phyloP scores from a whole-genome alignment of 2,113 vertebrate species.

The Salvator merianae region DNA sequence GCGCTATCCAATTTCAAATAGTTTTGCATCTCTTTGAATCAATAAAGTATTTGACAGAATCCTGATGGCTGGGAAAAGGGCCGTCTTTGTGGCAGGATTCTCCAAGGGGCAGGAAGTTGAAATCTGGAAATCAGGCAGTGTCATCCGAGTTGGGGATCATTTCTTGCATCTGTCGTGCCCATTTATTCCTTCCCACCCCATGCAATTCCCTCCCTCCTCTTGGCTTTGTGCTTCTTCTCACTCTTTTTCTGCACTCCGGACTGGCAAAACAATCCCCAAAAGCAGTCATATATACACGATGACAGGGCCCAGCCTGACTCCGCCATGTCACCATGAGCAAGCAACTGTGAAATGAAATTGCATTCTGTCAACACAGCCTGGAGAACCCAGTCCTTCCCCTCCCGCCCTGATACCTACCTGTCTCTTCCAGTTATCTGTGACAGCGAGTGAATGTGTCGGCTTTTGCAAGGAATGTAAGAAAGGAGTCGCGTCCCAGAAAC shows the following conservation, averaged over 20 bases:
- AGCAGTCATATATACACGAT: not conserved
- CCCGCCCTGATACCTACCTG: constrained; percentile 1
- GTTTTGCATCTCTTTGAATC: no score
- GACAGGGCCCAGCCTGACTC: constrained; percentile 17
- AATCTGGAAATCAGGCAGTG: no score
- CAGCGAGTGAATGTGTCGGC: constrained; percentile 8
- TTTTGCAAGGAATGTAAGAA: not conserved
- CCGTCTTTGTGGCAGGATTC: no score
- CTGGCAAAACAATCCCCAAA: not conserved
- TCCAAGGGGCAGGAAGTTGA: no score
- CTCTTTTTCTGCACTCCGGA: not conserved
- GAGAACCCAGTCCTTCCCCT: not conserved
- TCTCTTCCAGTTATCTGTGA: constrained; percentile 16
- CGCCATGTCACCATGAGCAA: constrained; percentile 20
- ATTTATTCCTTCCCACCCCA: not conserved
- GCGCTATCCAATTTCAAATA: no score
- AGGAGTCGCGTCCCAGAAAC: not conserved
- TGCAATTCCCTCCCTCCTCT: no score
- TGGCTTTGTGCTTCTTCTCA: not conserved
- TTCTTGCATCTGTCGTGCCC: no score
- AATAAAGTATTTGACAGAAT: no score
- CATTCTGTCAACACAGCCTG: constrained; percentile 12
- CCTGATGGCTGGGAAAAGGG: no score
- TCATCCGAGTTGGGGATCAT: no score
- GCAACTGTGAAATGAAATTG: constrained; percentile 29